Evolutionary conservation across 2,113 vertebrate genomes (phyloP).

Genomic region (Corvus cornix): DNA sequence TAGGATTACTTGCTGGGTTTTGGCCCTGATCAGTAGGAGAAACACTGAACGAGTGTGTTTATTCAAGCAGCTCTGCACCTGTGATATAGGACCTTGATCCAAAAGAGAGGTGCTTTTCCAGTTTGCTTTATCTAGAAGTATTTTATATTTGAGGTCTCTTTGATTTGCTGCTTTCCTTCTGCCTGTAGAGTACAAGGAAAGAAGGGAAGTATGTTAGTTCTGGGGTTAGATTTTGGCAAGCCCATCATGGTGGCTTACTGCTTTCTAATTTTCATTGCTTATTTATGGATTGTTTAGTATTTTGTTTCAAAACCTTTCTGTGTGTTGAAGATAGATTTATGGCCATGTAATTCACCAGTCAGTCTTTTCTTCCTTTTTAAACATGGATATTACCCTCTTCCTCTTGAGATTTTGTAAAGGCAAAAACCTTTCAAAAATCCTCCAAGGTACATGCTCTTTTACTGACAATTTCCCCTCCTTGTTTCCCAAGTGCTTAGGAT

Average conservation of each 20-base stretch:
- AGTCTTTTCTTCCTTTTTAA: not conserved
- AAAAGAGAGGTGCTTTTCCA: not conserved
- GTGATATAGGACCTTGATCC: not conserved
- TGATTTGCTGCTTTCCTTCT: not conserved
- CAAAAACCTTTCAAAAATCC: not conserved
- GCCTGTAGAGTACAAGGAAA: not conserved
- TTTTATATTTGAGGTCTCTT: not conserved
- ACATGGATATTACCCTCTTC: not conserved
- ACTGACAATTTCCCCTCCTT: not conserved
- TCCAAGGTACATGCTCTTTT: not conserved
- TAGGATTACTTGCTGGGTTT: not conserved
- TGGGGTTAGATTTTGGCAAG: not conserved
- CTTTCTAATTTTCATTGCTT: not conserved
- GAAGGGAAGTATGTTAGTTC: not conserved
- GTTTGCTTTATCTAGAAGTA: not conserved
- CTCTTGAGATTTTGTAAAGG: not conserved
- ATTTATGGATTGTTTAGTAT: not conserved
- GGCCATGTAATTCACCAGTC: not conserved
- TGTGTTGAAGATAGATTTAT: not conserved
- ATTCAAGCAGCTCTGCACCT: not conserved
- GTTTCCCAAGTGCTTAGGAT: not conserved
- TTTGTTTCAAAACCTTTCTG: not conserved
- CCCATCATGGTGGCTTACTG: not conserved
- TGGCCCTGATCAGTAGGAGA: not conserved
- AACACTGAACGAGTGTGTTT: accelerated